Percentiles rank a stretch among this genome's conserved stretches.
phyloP scores from a whole-genome alignment of 1,140 invertebrate species.

The Hestina assimilis region DNA sequence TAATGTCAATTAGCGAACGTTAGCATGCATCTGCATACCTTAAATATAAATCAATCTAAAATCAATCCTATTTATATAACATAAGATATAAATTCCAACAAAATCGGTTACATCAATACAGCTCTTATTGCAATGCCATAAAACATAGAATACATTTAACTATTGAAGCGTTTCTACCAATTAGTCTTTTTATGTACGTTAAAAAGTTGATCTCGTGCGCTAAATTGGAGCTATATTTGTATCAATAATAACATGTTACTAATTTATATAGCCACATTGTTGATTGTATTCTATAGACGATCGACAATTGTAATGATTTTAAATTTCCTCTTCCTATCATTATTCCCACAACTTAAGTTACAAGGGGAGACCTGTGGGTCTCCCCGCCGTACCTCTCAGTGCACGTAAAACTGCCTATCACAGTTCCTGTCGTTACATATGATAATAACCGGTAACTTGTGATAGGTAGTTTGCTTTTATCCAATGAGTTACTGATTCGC shows the following conservation, averaged over 20 bases:
- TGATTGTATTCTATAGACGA: not conserved
- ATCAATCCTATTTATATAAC: not conserved
- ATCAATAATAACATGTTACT: constrained; percentile 10
- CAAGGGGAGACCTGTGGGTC: too few species aligned
- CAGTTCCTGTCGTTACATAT: too few species aligned
- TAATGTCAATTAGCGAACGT: constrained; percentile 60
- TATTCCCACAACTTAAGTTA: too few species aligned
- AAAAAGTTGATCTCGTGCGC: constrained; percentile 17
- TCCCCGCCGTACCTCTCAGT: too few species aligned
- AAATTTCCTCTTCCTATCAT: too few species aligned
- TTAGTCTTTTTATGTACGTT: constrained; percentile 1
- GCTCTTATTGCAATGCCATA: constrained; percentile 6
- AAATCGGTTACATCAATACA: not conserved
- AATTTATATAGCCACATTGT: not conserved
- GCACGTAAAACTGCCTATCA: too few species aligned
- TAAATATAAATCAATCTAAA: not conserved
- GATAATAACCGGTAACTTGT: too few species aligned
- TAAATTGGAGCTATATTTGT: constrained; percentile 7
- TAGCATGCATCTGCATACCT: constrained; percentile 26
- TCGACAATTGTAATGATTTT: not conserved
- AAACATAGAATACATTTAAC: not conserved
- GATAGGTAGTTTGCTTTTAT: too few species aligned
- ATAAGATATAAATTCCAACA: not conserved
- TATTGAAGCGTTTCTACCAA: not conserved
- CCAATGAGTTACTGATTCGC: too few species aligned